phyloP scores from a whole-genome alignment of 2,113 vertebrate genomes.

The Lepus americanus region DNA sequence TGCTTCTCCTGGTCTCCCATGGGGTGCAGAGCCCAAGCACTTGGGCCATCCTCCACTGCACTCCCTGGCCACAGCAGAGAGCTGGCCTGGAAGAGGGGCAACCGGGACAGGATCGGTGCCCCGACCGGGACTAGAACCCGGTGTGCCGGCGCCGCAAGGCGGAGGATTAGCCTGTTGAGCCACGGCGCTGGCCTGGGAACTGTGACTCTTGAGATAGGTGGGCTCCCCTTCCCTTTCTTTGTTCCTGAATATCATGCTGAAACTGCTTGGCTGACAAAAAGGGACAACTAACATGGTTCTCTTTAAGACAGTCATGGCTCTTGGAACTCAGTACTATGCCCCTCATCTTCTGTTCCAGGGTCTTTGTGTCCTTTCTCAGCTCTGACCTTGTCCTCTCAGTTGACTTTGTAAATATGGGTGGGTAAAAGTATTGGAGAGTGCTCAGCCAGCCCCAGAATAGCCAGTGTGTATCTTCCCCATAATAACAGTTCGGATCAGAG shows the following conservation, averaged over 20 bases:
- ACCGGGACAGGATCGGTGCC: too few species aligned
- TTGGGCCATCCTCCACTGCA: too few species aligned
- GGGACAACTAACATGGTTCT: not conserved
- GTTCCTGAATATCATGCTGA: conserved; percentile 65
- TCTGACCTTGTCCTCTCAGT: conserved; percentile 24
- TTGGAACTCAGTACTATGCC: not conserved
- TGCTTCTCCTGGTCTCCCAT: too few species aligned
- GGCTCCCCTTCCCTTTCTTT: conserved; percentile 31
- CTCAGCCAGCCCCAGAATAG: not conserved
- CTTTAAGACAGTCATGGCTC: not conserved
- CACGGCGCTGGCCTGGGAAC: too few species aligned
- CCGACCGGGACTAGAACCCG: too few species aligned
- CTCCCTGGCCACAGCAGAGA: too few species aligned
- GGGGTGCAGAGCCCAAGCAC: too few species aligned
- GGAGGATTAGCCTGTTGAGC: too few species aligned
- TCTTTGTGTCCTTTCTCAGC: not conserved
- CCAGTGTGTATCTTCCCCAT: not conserved
- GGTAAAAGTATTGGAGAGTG: not conserved
- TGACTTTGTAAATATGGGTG: conserved; percentile 40
- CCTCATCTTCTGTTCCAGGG: not conserved
- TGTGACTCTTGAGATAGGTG: not conserved
- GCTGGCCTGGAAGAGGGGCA: too few species aligned
- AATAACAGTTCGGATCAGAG: conserved; percentile 93
- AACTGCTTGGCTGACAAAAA: conserved; percentile 36
- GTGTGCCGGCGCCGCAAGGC: too few species aligned